These are phyloP conservation scores for Labrus mixtus DNA, from an alignment of 2,113 vertebrate genomes.

Conservation along the genomic window DNA sequence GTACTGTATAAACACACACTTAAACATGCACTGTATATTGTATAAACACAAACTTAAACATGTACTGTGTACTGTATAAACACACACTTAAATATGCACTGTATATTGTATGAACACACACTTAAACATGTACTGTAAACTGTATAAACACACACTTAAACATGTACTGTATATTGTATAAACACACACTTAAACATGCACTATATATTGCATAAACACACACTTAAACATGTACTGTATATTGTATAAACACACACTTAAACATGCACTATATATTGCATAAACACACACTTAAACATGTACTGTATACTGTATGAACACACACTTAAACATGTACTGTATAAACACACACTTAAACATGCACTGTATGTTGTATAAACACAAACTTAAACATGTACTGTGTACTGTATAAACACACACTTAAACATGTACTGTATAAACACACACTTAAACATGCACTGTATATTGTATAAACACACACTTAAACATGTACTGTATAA, in stretches of 20 bases:
- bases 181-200: constrained; percentile 3
- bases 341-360: constrained; percentile 6
- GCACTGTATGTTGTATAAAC: not conserved
- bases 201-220: not conserved
- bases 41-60: constrained; percentile 6
- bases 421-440: not conserved
- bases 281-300: constrained; percentile 4
- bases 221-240: not conserved
- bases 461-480: not conserved
- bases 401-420: constrained; percentile 3
- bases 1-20: constrained; percentile 5
- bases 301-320: not conserved
- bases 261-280: not conserved
- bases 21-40: not conserved
- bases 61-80: not conserved
- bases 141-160: constrained; percentile 5
- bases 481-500: no score
- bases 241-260: constrained; percentile 7
- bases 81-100: not conserved
- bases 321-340: no score
- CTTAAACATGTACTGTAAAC: not conserved
- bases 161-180: not conserved
- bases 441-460: not conserved
- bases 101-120: constrained; percentile 2
- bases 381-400: not conserved